Conservation (phyloP, 2,888 invertebrate genomes). For the Phyllotreta cruciferae region DNA sequence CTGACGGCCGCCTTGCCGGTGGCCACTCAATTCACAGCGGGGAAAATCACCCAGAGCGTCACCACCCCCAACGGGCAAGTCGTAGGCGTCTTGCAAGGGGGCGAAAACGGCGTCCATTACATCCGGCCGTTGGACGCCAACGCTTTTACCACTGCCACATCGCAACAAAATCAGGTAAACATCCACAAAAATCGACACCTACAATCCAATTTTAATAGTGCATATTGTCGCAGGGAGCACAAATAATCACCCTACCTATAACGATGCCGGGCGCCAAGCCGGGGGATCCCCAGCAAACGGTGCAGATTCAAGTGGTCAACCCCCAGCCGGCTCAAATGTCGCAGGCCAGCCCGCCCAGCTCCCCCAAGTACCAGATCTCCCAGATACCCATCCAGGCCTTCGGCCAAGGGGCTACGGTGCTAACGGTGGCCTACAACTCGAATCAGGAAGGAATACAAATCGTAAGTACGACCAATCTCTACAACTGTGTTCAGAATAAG, state of each 20-base stretch:
- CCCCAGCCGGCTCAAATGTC: constrained; percentile 54
- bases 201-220: not conserved
- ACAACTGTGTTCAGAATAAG: too few relatives aligned
- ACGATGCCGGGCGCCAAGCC: constrained; percentile 77
- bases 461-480: too few relatives aligned
- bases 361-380: constrained; percentile 76
- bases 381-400: constrained; percentile 79
- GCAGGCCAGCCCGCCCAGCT: constrained; percentile 61
- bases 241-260: constrained; percentile 80
- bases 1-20: constrained; percentile 65
- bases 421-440: constrained; percentile 78
- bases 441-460: constrained; percentile 66
- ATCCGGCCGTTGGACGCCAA: constrained; percentile 70
- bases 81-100: constrained; percentile 72
- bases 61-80: constrained; percentile 73
- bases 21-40: constrained; percentile 69
- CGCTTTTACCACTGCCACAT: constrained; percentile 59
- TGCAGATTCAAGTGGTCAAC: constrained; percentile 73
- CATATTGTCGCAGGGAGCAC: constrained; percentile 59
- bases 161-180: constrained; percentile 40
- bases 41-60: constrained; percentile 75
- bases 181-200: not conserved
- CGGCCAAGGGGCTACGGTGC: constrained; percentile 74
- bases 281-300: constrained; percentile 78
- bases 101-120: constrained; percentile 79